Evolutionary conservation across 2,888 invertebrate species (phyloP).

Genomic region (Eupithecia inturbata): DNA sequence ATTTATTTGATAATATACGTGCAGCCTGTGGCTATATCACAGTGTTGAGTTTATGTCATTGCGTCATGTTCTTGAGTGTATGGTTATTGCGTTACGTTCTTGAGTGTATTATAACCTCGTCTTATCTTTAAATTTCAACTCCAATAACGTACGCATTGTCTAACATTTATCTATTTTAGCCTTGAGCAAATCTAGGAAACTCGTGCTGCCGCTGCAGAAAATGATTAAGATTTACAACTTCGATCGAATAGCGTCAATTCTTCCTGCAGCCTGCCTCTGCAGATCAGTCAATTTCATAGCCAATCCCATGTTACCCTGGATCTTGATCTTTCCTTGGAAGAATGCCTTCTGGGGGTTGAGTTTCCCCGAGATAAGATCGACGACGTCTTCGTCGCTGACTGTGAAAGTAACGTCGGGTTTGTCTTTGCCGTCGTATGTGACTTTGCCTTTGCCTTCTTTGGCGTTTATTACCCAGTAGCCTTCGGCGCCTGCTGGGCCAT

Average conservation of each 20-base stretch:
- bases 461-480: slow-evolving; percentile 97
- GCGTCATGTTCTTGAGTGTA: too few species aligned
- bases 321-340: slow-evolving; percentile 97
- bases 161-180: neutral
- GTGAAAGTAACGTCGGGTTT: slow-evolving; percentile 96
- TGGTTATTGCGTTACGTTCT: too few species aligned
- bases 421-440: slow-evolving; percentile 91
- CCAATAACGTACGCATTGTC: neutral
- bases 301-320: slow-evolving; percentile 98
- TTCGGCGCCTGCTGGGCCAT: slow-evolving; percentile 90
- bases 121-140: neutral
- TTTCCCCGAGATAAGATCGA: slow-evolving; percentile 94
- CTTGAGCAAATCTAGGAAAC: neutral
- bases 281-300: slow-evolving; percentile 97
- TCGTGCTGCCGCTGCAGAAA: neutral
- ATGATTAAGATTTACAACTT: slow-evolving; percentile 85
- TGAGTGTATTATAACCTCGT: too few species aligned
- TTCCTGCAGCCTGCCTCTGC: slow-evolving; percentile 88
- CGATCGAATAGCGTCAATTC: slow-evolving; percentile 89
- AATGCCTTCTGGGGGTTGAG: slow-evolving; percentile 98
- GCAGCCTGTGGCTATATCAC: too few species aligned
- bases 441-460: slow-evolving; percentile 94
- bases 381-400: slow-evolving; percentile 94
- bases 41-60: too few species aligned
- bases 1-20: neutral